Base-by-base conservation (phyloP, 2,797 vertebrate genomes). In the Melanogrammus aeglefinus region DNA sequence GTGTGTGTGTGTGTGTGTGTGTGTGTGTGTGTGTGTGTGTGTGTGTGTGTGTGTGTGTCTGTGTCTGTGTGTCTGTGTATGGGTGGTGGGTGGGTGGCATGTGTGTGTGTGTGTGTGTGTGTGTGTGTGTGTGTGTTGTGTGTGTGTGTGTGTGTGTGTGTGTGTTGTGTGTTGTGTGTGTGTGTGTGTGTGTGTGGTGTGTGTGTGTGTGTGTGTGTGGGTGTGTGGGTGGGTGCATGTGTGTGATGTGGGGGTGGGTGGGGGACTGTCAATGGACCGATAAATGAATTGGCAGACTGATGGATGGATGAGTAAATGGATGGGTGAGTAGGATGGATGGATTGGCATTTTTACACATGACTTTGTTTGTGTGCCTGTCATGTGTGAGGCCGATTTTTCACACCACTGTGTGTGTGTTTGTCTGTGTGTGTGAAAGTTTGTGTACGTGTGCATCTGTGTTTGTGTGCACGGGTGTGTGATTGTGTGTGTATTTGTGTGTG, bases 221-320 rank as follows among this genome's bases (percentile, higher is more conserved):
- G 66, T 70, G 66, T 70, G 66, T 27, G 24, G 27, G 66, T 41
- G 39, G 1, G 5, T 70, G 29, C 7, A 12, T 70, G 66, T 31
- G 29, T 31, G 69, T 31, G 27, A 2, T 31, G 27, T 6, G 13
- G 10, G 27, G 5, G 24, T 29, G 69, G 27, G 24, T 70, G 24
- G 82, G 87, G 51, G 10, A 77, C 31, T 87, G 87, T 90, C 85
- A 83, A 90, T 90, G 86, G 86, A 84, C 86, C 84, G 85, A 85
- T 88, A 88, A 90, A 89, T 83, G 80, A 89, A 90, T 86, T 89
- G 90, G 85, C 90, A 91, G 88, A 89, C 86, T 90, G 88, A 91
- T 89, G 88, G 82, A 87, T 90, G 39, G 39, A 74, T 74, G 89
- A 91, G 88, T 87, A 90, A 90, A 91, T 91, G 88, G 86, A 89